Evolutionary conservation across 2,113 vertebrate species (phyloP).

Genomic region (Nesoenas mayeri): DNA sequence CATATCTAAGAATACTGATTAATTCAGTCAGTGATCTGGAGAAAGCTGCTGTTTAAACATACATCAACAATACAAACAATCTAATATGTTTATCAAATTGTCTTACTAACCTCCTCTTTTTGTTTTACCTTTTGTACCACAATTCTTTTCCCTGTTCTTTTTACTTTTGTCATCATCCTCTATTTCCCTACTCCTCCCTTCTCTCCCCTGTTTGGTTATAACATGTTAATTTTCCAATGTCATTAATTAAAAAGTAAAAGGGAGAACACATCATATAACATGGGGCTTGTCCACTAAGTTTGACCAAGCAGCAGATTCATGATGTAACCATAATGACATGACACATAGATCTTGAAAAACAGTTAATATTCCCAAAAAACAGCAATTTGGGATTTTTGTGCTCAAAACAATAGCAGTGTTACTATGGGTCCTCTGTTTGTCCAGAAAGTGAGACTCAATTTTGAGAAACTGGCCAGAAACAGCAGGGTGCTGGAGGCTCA

Average conservation of each 20-base stretch:
- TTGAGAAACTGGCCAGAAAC: neutral
- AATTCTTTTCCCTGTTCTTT: neutral
- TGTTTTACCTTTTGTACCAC: neutral
- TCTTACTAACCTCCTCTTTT: neutral
- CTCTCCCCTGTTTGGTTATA: neutral
- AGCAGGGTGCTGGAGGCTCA: neutral
- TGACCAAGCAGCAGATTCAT: neutral
- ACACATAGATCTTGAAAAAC: neutral
- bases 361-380: neutral
- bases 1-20: neutral
- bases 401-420: neutral
- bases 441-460: neutral
- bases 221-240: neutral
- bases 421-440: neutral
- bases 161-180: neutral
- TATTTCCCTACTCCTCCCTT: neutral
- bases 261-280: neutral
- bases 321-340: neutral
- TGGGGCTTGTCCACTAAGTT: neutral
- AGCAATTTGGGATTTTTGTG: neutral
- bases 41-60: neutral
- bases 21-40: neutral
- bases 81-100: neutral
- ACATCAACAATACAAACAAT: neutral
- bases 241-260: neutral